Evolutionary conservation across 2,888 invertebrate genomes (phyloP), one percentile per base, ranked within the genome.

Genomic region (Melanotus villosus): DNA sequence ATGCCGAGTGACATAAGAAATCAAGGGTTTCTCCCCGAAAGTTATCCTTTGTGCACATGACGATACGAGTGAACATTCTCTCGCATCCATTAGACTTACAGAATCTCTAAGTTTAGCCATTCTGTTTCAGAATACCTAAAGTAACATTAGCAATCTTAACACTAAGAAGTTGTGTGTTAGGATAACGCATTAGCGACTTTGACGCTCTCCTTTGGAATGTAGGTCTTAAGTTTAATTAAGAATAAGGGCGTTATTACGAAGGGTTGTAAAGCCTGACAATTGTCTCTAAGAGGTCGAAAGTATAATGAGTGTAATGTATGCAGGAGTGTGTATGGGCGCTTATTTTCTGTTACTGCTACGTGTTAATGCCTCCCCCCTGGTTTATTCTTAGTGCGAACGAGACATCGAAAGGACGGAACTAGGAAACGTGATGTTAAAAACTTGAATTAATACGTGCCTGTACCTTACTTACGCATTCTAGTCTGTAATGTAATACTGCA

Each of bases 81-180:
- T 67, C 77, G 75, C 77, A 78, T 81, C 82, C 82, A 82, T 82
- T 83, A 83, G 80, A 76, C 75, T 75, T 80, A 80, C 80, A 80
- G 81, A 81, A 82, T 81, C 81, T 81, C 81, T 81, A 83, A 83
- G 82, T 83, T 84, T 83, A 84, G 80, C 82, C 82, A 84, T 84
- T 84, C 84, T 80, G 83, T 84, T 84, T 84, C 80, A 81, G 83
- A 83, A 82, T 83, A 81, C 79, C 82, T 81, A 81, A 83, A 80
- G 80, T 79, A 80, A 81, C 82, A 81, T 81, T 82, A 83, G 81
- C 78, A 78, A 80, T 79, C 80, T 77, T 79, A 77, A 79, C 77
- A 77, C 78, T 79, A 75, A 75, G 77, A 78, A 79, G 79, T 79
- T 79, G 79, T 78, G 75, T 80, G 78, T 80, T 79, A 80, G 77